phyloP scores from a whole-genome alignment of 2,888 invertebrate genomes.

The Dexiosoma caninum region DNA sequence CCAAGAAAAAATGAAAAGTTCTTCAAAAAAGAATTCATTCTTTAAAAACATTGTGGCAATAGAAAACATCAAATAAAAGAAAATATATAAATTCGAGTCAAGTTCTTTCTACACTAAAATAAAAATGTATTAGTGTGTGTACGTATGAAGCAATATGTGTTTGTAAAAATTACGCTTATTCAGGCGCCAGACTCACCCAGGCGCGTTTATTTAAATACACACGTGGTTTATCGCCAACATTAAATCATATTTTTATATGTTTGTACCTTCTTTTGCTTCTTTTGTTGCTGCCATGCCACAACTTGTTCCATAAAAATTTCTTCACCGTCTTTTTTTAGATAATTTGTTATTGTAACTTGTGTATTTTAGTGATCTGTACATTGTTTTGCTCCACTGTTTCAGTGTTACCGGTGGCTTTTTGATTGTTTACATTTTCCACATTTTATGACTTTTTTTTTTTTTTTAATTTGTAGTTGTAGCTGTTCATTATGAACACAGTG shows the following conservation, averaged over 20 bases:
- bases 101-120: constrained; percentile 5
- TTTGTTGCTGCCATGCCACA: constrained; percentile 55
- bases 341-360: constrained; percentile 29
- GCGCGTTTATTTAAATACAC: constrained; percentile 78
- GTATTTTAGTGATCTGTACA: constrained; percentile 9
- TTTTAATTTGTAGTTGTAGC: constrained; percentile 33
- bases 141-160: constrained; percentile 40
- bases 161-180: constrained; percentile 77
- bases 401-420: constrained; percentile 68
- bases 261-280: constrained; percentile 67
- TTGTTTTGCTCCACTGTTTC: constrained; percentile 26
- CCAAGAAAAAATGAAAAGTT: too few relatives aligned
- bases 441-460: constrained; percentile 58
- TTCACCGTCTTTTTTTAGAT: constrained; percentile 26
- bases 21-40: constrained; percentile 28
- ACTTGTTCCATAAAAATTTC: constrained; percentile 50
- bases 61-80: constrained; percentile 33
- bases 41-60: not conserved
- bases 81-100: constrained; percentile 34
- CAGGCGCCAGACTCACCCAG: constrained; percentile 73
- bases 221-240: constrained; percentile 78
- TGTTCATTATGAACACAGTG: constrained; percentile 3
- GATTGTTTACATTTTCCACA: constrained; percentile 76
- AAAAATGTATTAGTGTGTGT: not conserved
- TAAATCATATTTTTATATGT: constrained; percentile 78